These are phyloP conservation scores for Bubalus kerabau DNA, from an alignment of 2,113 vertebrate species.

Conservation along the genomic window DNA sequence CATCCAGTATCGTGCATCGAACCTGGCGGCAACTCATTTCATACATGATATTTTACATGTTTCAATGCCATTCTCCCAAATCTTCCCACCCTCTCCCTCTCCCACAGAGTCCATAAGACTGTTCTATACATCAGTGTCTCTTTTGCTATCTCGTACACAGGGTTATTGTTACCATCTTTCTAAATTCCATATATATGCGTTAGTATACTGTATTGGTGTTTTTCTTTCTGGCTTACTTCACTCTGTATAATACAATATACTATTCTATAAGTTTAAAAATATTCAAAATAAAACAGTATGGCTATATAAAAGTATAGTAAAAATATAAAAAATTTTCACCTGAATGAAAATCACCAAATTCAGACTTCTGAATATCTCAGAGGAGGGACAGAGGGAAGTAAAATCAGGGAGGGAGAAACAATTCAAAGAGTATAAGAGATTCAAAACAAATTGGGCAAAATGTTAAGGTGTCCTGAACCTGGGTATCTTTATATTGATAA, in stretches of 20 bases:
- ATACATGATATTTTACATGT: too few species aligned
- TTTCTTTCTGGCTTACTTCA: too few species aligned
- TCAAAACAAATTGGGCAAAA: neutral
- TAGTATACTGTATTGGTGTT: too few species aligned
- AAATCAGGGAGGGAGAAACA: neutral
- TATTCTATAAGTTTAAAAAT: neutral
- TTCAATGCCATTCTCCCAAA: too few species aligned
- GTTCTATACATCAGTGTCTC: too few species aligned
- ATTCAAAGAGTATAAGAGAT: neutral
- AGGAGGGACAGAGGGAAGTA: neutral
- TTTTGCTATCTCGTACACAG: too few species aligned
- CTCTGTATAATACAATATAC: neutral
- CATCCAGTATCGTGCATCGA: too few species aligned
- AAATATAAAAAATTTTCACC: neutral
- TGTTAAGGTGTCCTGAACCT: neutral
- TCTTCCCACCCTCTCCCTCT: too few species aligned
- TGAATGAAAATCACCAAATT: neutral
- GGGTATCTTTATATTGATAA: neutral
- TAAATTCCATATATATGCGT: too few species aligned
- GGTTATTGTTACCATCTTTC: too few species aligned
- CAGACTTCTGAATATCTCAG: neutral
- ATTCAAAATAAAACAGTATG: neutral
- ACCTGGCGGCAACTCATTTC: too few species aligned
- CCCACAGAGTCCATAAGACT: too few species aligned
- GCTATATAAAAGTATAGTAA: neutral